A percentile compares a stretch with the other conserved stretches of the same genome.
Evolutionary conservation across 92 coral and sea anemone genomes (phyloP).

Genomic region (Phenganax stokvisi): DNA sequence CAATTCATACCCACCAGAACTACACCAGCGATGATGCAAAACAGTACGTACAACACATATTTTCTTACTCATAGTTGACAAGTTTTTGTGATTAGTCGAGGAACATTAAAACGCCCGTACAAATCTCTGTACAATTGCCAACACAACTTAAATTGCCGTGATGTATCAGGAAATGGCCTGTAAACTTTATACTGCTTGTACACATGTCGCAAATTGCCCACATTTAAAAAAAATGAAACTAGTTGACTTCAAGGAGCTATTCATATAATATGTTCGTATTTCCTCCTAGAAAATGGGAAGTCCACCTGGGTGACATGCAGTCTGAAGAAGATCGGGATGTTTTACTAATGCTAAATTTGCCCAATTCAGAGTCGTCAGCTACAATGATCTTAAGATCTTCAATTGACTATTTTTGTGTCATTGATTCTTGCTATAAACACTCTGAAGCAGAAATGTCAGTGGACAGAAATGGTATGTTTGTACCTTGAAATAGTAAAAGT

Average conservation of each 20-base stretch:
- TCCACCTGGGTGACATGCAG: conserved; percentile 20
- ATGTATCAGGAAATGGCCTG: too few relatives aligned
- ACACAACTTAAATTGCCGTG: too few relatives aligned
- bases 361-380: conserved; percentile 60
- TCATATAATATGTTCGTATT: neutral
- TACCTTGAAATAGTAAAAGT: too few relatives aligned
- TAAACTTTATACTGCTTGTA: too few relatives aligned
- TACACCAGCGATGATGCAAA: conserved; percentile 2
- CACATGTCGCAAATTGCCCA: too few relatives aligned
- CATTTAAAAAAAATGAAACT: too few relatives aligned
- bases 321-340: conserved; percentile 33
- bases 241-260: too few relatives aligned
- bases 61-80: too few relatives aligned
- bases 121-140: too few relatives aligned
- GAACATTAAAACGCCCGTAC: too few relatives aligned
- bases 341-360: conserved; percentile 62
- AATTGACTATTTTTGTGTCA: conserved; percentile 20
- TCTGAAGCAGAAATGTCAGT: conserved; percentile 28
- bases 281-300: conserved; percentile 11
- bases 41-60: neutral
- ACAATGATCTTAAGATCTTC: neutral
- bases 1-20: conserved; percentile 15
- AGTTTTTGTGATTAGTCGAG: too few relatives aligned
- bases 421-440: conserved; percentile 21
- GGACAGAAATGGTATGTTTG: conserved; percentile 10